A percentile compares a stretch with the other conserved stretches of the same genome.
These are phyloP conservation scores for Pangasius mekongensis DNA, from an alignment of 2,797 vertebrate species.

Conservation along the genomic window DNA sequence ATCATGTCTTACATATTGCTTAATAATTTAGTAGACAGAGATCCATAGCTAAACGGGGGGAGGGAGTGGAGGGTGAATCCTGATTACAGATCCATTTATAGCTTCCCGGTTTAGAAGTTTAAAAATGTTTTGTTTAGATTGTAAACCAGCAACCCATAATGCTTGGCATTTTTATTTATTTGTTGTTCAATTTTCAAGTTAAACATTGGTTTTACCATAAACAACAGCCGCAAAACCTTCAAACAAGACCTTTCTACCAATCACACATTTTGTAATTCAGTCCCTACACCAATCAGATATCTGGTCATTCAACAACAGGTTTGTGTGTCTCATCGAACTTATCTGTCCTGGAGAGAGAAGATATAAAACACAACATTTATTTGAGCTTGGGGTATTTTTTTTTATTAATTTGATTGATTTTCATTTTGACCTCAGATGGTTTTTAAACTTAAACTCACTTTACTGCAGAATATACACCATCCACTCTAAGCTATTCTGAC, in stretches of 20 bases:
- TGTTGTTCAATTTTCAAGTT: neutral
- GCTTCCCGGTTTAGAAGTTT: neutral
- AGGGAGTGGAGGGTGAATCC: too few relatives aligned
- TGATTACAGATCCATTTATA: neutral
- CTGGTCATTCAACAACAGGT: neutral
- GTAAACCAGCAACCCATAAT: neutral
- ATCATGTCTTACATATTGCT: conserved; percentile 18
- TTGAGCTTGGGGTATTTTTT: neutral
- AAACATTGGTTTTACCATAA: neutral
- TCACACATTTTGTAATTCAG: neutral
- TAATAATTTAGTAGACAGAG: conserved; percentile 17
- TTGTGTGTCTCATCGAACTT: neutral
- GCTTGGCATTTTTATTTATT: neutral
- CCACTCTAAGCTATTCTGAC: conserved; percentile 14
- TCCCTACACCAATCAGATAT: neutral
- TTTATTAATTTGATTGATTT: neutral
- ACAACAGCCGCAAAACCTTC: neutral
- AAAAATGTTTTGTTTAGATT: neutral
- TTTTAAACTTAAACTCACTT: neutral
- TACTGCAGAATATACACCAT: neutral
- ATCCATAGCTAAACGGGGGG: neutral
- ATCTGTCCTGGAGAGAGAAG: neutral
- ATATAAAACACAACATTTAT: neutral
- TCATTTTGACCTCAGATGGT: neutral
- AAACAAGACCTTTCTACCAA: neutral